Conservation (phyloP, 1,140 invertebrate species). For the Euglossa dilemma region DNA sequence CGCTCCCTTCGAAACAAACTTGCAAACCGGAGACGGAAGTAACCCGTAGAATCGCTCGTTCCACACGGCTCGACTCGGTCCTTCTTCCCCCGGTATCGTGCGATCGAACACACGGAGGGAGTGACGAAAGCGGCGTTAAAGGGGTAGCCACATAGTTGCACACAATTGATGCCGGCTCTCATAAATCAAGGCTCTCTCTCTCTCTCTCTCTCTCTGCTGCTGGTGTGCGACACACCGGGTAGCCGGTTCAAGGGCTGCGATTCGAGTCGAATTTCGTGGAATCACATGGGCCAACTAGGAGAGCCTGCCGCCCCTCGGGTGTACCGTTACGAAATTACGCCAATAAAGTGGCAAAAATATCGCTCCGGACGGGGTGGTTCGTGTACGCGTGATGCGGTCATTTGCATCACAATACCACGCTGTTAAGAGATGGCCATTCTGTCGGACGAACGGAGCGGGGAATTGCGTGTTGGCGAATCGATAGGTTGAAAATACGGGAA, state of each 20-base stretch:
- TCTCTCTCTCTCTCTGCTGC: not conserved
- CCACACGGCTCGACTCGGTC: constrained; percentile 20
- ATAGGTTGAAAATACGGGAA: not conserved
- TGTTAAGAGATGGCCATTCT: not conserved
- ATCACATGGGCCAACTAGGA: constrained; percentile 15
- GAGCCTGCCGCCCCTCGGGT: constrained; percentile 20
- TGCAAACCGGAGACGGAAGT: constrained; percentile 35
- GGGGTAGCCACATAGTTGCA: constrained; percentile 55
- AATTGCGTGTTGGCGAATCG: not conserved
- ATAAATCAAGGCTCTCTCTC: constrained; percentile 37
- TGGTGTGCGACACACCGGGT: not conserved
- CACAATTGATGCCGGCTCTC: constrained; percentile 39
- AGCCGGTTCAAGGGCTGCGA: constrained; percentile 37
- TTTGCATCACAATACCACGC: constrained; percentile 28
- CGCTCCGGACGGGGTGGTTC: not conserved
- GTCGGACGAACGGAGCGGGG: not conserved
- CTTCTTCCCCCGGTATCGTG: not conserved
- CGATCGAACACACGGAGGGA: constrained; percentile 33
- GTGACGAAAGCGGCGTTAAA: constrained; percentile 52
- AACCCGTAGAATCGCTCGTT: constrained; percentile 37
- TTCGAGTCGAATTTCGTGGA: constrained; percentile 53
- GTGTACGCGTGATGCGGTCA: constrained; percentile 16
- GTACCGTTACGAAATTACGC: constrained; percentile 52
- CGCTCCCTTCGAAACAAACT: constrained; percentile 17
- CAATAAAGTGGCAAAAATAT: constrained; percentile 57